Conservation (phyloP, 2,797 vertebrate genomes). For the Typhlichthys subterraneus region DNA sequence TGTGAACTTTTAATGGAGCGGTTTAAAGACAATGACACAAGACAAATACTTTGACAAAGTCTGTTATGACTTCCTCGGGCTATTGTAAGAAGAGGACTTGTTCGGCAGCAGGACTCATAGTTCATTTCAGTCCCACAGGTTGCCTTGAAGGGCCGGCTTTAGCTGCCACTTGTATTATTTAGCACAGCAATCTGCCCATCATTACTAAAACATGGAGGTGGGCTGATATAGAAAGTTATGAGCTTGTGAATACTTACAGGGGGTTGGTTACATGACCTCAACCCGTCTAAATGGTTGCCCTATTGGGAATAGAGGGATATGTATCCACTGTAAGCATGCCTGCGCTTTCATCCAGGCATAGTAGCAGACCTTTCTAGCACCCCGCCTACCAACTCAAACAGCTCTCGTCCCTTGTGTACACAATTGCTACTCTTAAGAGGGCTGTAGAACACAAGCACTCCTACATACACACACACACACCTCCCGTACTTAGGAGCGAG, state of each 20-base stretch:
- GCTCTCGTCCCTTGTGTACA: slow-evolving; percentile 28
- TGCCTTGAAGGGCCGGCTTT: slow-evolving; percentile 12
- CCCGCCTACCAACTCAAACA: slow-evolving; percentile 35
- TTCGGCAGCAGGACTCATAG: not conserved
- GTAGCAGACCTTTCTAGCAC: slow-evolving; percentile 45
- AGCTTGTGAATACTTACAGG: slow-evolving; percentile 44
- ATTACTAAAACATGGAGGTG: slow-evolving; percentile 50
- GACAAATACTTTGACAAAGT: too few species aligned
- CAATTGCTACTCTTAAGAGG: not conserved
- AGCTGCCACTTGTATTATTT: slow-evolving; percentile 32
- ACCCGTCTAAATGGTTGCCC: slow-evolving; percentile 28
- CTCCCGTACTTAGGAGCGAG: too few species aligned
- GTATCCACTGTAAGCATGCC: slow-evolving; percentile 30
- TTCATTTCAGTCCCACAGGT: slow-evolving; percentile 5
- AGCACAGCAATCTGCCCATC: slow-evolving; percentile 38
- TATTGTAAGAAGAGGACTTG: too few species aligned
- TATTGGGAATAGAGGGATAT: slow-evolving; percentile 33
- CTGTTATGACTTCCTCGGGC: too few species aligned
- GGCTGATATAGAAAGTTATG: slow-evolving; percentile 35
- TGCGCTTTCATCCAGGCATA: slow-evolving; percentile 44
- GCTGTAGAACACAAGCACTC: too few species aligned
- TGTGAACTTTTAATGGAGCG: too few species aligned
- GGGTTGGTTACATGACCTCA: slow-evolving; percentile 19
- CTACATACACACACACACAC: too few species aligned
- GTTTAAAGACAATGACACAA: too few species aligned